Conservation (phyloP, 2,113 vertebrate species). For the Paradoxurus hermaphroditus region DNA sequence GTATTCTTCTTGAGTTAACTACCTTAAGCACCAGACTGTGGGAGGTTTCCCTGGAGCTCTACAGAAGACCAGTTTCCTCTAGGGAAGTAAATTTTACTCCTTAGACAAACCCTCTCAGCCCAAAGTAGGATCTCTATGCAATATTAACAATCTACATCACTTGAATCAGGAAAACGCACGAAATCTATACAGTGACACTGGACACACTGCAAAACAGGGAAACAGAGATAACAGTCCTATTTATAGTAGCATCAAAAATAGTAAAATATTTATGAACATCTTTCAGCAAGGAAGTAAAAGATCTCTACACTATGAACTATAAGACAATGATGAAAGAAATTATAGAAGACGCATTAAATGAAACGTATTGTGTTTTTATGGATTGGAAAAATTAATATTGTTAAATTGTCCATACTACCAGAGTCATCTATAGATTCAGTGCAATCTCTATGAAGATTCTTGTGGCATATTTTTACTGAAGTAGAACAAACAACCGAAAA, state of each 20-base stretch:
- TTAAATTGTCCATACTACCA: background rate
- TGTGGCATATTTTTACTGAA: background rate
- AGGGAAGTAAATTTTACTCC: background rate
- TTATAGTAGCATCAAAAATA: background rate
- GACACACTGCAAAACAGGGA: background rate
- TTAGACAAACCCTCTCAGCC: background rate
- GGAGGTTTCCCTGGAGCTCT: background rate
- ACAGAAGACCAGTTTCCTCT: background rate
- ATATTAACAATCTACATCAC: background rate
- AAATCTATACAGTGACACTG: background rate
- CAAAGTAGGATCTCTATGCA: background rate
- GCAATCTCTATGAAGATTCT: background rate
- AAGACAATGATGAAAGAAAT: background rate
- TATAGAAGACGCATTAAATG: background rate
- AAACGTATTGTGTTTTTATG: background rate
- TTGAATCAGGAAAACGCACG: background rate
- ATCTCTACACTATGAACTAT: background rate
- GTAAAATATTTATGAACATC: background rate
- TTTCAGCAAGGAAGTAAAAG: background rate
- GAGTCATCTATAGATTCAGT: too few species aligned
- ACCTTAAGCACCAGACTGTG: background rate
- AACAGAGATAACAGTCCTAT: background rate
- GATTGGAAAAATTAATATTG: background rate
- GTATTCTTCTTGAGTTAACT: background rate
- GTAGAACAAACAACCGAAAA: background rate